Percentiles rank a stretch among this genome's conserved stretches.
phyloP scores from a whole-genome alignment of 2,113 vertebrate genomes.

The Tragulus kanchil region DNA sequence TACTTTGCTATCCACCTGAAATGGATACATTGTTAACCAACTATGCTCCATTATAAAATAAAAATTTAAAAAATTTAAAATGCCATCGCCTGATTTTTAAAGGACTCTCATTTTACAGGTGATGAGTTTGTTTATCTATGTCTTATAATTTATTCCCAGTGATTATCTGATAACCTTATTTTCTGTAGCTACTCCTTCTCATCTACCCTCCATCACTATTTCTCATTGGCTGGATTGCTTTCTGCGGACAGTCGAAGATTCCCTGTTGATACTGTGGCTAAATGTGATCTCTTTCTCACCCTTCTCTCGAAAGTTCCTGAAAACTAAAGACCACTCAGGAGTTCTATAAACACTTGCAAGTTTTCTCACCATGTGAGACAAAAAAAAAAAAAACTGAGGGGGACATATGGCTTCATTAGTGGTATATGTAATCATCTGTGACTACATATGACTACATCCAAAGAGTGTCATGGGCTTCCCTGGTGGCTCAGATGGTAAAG shows the following conservation, averaged over 20 bases:
- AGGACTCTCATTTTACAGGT: neutral
- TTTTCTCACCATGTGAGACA: neutral
- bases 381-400: neutral
- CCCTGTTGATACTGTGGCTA: neutral
- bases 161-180: neutral
- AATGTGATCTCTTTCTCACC: neutral
- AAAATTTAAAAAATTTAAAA: neutral
- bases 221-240: neutral
- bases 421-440: neutral
- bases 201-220: neutral
- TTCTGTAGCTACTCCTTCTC: neutral
- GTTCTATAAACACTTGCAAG: neutral
- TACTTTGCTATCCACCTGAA: neutral
- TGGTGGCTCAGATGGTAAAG: too few relatives aligned
- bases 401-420: neutral
- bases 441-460: neutral
- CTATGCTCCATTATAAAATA: neutral
- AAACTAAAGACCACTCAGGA: neutral
- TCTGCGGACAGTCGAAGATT: neutral
- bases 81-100: neutral
- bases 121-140: neutral
- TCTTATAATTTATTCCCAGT: neutral
- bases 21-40: neutral
- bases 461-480: neutral
- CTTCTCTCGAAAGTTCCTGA: neutral